Base-by-base conservation (phyloP, 2,888 invertebrate species). In the Exocentrus adspersus region DNA sequence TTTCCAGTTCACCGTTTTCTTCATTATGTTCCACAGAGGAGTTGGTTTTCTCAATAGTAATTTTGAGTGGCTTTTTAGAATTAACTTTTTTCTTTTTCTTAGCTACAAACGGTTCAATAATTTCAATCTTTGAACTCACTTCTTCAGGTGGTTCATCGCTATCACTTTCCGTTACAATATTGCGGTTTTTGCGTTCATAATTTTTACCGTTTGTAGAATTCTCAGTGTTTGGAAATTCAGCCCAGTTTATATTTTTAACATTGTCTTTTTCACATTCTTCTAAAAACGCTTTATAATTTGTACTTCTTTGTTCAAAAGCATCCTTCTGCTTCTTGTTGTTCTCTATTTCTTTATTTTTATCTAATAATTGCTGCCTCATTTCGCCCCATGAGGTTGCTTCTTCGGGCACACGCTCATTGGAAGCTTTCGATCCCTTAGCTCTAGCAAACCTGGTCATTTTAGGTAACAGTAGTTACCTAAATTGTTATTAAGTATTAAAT, bases 391-490 rank as follows among this genome's bases (percentile, higher is more conserved):
- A 87, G 37, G 92, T 92, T 43, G 91, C 84, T 50, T 90, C 87
- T 77, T 90, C 88, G 1, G 90, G 89, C 10, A 87, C 75, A 69
- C 87, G 86, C 77, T 90, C 89, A 76, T 92, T 92, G 2, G 91
- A 90, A 3, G 90, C 83, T 81, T 92, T 92, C 0, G 91, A 91
- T 30, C 92, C 91, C 78, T 88, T 89, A 0, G 90, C 89, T 80
- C 92, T 84, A 20, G 92, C 89, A 84, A 89, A 92, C 70, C 92
- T 84, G 3, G 91, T 92, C 92, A 92, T 92, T 73, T 73, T 78
- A n/a, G n/a, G n/a, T n/a, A n/a, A n/a, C n/a, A n/a, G n/a, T n/a
- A n/a, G n/a, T n/a, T n/a, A n/a, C n/a, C n/a, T n/a, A n/a, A n/a
- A n/a, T n/a, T n/a, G n/a, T n/a, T n/a, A n/a, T n/a, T n/a, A n/a